Evolutionary conservation across 2,113 vertebrate species (phyloP).

Genomic region (Phalacrocorax aristotelis): DNA sequence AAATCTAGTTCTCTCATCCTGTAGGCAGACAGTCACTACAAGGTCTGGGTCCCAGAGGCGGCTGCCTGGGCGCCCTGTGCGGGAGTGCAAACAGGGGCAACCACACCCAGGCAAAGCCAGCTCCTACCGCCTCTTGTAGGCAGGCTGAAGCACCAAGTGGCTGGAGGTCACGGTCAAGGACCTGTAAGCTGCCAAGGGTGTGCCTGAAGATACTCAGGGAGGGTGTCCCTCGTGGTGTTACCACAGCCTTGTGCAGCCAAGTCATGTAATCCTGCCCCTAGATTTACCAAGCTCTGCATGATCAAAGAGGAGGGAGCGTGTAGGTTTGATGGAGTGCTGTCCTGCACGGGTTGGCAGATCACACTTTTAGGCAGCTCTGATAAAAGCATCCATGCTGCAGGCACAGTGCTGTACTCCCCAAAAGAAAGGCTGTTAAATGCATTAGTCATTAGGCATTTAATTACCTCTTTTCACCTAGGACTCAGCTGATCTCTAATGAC

Average conservation of each 20-base stretch:
- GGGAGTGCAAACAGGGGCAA: background rate
- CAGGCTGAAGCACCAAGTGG: background rate
- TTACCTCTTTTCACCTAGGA: background rate
- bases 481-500: slow-evolving; percentile 22
- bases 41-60: background rate
- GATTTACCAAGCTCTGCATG: background rate
- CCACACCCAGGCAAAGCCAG: background rate
- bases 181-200: background rate
- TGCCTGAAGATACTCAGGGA: background rate
- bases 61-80: background rate
- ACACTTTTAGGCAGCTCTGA: background rate
- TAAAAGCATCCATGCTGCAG: background rate
- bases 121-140: background rate
- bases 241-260: background rate
- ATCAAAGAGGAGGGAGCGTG: background rate
- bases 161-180: background rate
- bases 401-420: background rate
- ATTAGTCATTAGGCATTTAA: slow-evolving; percentile 6
- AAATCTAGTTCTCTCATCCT: background rate
- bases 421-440: background rate
- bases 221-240: background rate
- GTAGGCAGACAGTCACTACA: background rate
- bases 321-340: background rate
- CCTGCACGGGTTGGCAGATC: background rate
- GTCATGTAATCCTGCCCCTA: background rate